These are phyloP conservation scores for Musca vetustissima DNA, from an alignment of 1,140 invertebrate species.

Conservation along the genomic window DNA sequence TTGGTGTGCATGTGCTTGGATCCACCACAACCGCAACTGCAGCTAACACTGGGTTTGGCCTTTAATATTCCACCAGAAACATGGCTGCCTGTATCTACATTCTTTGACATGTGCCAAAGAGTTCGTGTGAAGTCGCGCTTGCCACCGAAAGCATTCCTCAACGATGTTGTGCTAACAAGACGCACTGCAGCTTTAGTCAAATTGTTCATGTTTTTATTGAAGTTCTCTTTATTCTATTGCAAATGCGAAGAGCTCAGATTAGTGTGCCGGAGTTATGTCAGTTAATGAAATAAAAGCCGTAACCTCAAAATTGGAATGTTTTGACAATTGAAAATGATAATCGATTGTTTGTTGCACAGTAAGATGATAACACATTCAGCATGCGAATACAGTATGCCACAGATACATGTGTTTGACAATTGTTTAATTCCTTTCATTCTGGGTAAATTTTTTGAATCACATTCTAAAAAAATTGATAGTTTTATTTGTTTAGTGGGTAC, in stretches of 20 bases:
- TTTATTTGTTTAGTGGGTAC: no score
- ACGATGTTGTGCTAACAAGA: slow-evolving; percentile 37
- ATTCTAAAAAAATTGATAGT: no score
- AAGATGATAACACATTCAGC: no score
- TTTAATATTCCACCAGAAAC: slow-evolving; percentile 35
- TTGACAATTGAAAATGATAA: background rate
- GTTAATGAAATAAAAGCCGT: background rate
- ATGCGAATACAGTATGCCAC: no score
- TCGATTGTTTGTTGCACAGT: no score
- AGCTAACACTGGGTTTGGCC: slow-evolving; percentile 58
- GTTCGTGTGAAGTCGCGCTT: slow-evolving; percentile 66
- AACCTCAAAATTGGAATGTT: slow-evolving; percentile 6
- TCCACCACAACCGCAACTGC: slow-evolving; percentile 64
- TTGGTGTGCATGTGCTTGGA: slow-evolving; percentile 66
- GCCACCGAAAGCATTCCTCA: slow-evolving; percentile 52
- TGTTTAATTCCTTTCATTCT: no score
- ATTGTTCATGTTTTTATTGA: slow-evolving; percentile 65
- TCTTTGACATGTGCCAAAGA: slow-evolving; percentile 69
- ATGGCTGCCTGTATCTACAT: slow-evolving; percentile 43
- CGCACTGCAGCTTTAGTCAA: slow-evolving; percentile 63
- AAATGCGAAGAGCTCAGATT: background rate
- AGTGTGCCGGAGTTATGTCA: slow-evolving; percentile 15
- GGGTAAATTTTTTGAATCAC: no score
- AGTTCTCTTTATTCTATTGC: background rate
- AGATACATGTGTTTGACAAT: no score